Conservation (phyloP, 2,888 invertebrate genomes). For the Eremobia ochroleuca region DNA sequence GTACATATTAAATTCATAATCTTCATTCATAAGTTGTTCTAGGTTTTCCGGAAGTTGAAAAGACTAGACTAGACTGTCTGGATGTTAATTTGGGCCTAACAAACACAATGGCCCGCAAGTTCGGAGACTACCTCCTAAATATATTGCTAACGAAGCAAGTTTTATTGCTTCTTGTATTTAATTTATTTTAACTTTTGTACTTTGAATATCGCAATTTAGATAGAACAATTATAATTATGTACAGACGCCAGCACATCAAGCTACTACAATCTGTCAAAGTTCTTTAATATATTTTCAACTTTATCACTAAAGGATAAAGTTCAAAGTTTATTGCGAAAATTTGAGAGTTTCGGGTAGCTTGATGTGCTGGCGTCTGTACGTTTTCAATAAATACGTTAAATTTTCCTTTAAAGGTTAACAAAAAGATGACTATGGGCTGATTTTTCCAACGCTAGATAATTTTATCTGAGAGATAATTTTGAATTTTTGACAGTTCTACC, state of each 20-base stretch:
- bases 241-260: no score
- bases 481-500: no score
- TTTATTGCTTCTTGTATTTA: slow-evolving; percentile 41
- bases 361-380: no score
- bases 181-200: slow-evolving; percentile 13
- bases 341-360: no score
- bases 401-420: background rate
- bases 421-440: background rate
- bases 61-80: slow-evolving; percentile 15
- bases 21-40: slow-evolving; percentile 1
- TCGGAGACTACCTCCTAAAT: slow-evolving; percentile 24
- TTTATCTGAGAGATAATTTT: no score
- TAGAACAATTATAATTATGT: background rate
- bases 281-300: no score
- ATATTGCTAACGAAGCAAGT: slow-evolving; percentile 51
- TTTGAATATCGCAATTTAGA: background rate
- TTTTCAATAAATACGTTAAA: background rate
- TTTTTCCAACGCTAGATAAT: no score
- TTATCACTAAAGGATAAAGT: no score
- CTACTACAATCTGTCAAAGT: no score
- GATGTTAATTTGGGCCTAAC: slow-evolving; percentile 39
- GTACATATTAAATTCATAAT: background rate
- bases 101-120: slow-evolving; percentile 38
- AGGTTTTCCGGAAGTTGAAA: slow-evolving; percentile 8
- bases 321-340: no score